These are phyloP conservation scores for Thera obeliscata DNA, from an alignment of 2,888 invertebrate genomes.

Conservation along the genomic window DNA sequence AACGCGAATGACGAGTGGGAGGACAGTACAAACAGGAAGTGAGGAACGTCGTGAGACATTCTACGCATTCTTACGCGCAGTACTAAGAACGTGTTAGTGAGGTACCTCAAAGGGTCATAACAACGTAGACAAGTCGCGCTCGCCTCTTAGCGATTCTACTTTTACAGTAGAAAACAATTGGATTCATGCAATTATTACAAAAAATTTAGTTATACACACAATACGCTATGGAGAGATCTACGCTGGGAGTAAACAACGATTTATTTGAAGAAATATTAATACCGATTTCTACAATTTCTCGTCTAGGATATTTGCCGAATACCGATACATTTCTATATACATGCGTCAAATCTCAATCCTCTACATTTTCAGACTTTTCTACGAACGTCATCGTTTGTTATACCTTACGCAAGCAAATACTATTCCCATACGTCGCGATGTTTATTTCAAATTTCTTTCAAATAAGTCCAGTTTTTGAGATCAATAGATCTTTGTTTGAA, in stretches of 20 bases:
- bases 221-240: no score
- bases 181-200: no score
- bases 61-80: slow-evolving; percentile 3
- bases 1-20: slow-evolving; percentile 10
- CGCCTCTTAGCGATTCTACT: background rate
- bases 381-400: background rate
- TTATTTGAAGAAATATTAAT: no score
- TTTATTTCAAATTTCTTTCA: no score
- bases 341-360: background rate
- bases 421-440: no score
- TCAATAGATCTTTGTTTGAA: background rate
- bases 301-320: no score
- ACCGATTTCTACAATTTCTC: no score
- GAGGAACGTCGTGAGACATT: slow-evolving; percentile 10
- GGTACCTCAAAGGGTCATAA: background rate
- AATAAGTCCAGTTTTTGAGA: background rate
- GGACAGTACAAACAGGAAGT: slow-evolving; percentile 23
- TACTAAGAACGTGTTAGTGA: slow-evolving; percentile 7
- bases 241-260: no score
- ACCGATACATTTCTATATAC: background rate
- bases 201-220: no score
- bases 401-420: no score
- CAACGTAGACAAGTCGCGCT: background rate
- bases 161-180: background rate
- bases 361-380: background rate